Base-by-base conservation (phyloP, 1,140 invertebrate species). In the Pseudobourletiella spinata region DNA sequence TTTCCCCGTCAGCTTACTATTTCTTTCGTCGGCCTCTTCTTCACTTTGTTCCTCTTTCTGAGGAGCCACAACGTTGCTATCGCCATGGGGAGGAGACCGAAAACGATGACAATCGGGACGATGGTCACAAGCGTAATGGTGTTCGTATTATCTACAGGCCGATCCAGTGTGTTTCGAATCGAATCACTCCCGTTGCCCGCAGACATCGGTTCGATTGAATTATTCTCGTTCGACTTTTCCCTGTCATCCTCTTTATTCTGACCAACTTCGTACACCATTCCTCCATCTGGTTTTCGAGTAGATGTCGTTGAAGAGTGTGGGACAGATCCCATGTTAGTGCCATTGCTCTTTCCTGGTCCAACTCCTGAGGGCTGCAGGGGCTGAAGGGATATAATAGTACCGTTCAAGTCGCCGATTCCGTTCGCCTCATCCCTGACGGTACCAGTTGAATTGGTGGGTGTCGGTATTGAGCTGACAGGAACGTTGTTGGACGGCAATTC, bases 51-150 rank as follows among this genome's bases (percentile, higher is more conserved):
- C 28, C 66, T 60, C 30, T 70, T 68, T 29, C 59, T 67, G 1
- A 73, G 30, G 14, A 71, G 35, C 57, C 68, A 74, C 16, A 71
- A 39, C 8, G 63, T 58, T 4, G 71, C 58, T 60, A 65, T 64
- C 16, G 69, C 57, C 11, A 73, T 55, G 2, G 71, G 72, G 2
- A 70, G 58, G 20, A 74, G 48, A 2, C 57, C 65, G 35, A 73
- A 67, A 30, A 73, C 48, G 8, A 72, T 58, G 11, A 73, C 42
- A 50, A 73, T 65, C 11, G 73, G 72, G 30, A 73, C 60, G 15
- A 72, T 61, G 16, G 70, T 69, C 28, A 69, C 59, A 28, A 64
- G 46, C 16, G 69, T 67, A 28, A 72, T 43, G 18, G 39, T 56
- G 28, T 66, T 43, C 15, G 22, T 51, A 42, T 62, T 55, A 51